Percentiles rank a stretch among this genome's conserved stretches.
Evolutionary conservation across 2,797 vertebrate genomes (phyloP).

Genomic region (Chaetophractus vellerosus): DNA sequence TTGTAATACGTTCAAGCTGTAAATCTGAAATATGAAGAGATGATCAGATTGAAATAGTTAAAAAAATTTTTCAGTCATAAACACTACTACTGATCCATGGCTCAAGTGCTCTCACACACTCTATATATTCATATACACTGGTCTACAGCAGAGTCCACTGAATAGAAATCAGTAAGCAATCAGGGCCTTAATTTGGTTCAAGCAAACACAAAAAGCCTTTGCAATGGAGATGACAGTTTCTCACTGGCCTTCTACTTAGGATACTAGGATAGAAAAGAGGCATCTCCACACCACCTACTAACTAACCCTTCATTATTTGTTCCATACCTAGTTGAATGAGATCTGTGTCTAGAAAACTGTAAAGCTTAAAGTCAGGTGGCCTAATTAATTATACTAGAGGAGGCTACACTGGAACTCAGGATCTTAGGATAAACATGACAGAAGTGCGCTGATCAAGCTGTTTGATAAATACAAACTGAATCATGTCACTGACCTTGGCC

Average conservation of each 20-base stretch:
- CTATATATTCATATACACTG: not conserved
- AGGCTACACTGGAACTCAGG: not conserved
- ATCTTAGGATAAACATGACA: not conserved
- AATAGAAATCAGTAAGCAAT: slow-evolving; percentile 55
- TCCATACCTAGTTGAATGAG: slow-evolving; percentile 10
- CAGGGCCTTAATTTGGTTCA: not conserved
- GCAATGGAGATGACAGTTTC: not conserved
- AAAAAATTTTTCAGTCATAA: not conserved
- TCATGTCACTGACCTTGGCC: not conserved
- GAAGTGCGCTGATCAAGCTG: not conserved
- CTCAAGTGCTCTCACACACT: slow-evolving; percentile 3
- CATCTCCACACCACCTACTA: not conserved
- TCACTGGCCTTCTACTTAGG: not conserved
- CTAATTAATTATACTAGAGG: slow-evolving; percentile 35
- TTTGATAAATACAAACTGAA: slow-evolving; percentile 50
- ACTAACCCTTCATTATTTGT: not conserved
- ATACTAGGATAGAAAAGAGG: not conserved
- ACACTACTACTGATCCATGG: not conserved
- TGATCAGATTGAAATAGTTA: not conserved
- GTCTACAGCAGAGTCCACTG: not conserved
- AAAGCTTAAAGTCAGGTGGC: slow-evolving; percentile 21
- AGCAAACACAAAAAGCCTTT: slow-evolving; percentile 36
- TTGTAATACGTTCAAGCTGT: not conserved
- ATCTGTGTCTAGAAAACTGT: not conserved
- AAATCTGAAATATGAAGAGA: slow-evolving; percentile 35